Percentiles rank a stretch among this genome's conserved stretches.
Evolutionary conservation across 2,797 vertebrate genomes (phyloP).

Genomic region (Loriculus beryllinus): DNA sequence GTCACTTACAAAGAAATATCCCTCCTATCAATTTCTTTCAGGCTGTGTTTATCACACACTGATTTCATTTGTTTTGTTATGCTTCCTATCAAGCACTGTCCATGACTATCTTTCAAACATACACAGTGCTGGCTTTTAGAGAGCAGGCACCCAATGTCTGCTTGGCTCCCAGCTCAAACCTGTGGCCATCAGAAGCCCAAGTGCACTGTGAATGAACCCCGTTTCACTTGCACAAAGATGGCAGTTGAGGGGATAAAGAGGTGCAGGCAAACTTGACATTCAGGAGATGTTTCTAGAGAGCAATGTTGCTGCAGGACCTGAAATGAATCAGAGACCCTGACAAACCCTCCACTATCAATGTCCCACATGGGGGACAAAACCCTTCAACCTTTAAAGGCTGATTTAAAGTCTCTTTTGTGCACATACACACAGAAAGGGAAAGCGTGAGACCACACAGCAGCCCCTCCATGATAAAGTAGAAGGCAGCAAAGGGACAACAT

Average conservation of each 20-base stretch:
- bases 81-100: not conserved
- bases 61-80: not conserved
- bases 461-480: not conserved
- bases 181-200: not conserved
- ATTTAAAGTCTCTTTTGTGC: not conserved
- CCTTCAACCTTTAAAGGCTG: not conserved
- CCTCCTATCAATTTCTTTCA: not conserved
- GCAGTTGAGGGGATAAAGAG: not conserved
- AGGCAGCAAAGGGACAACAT: not conserved
- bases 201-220: not conserved
- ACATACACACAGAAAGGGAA: accelerated
- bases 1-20: not conserved
- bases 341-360: not conserved
- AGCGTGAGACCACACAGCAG: not conserved
- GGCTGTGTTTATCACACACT: not conserved
- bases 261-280: not conserved
- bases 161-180: not conserved
- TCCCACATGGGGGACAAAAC: not conserved
- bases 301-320: not conserved
- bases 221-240: not conserved
- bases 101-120: not conserved
- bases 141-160: not conserved
- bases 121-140: not conserved
- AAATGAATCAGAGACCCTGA: not conserved
- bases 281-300: not conserved